Percentiles rank a stretch among this genome's conserved stretches.
Evolutionary conservation across 2,113 vertebrate genomes (phyloP).

Genomic region (Seriola dumerili): DNA sequence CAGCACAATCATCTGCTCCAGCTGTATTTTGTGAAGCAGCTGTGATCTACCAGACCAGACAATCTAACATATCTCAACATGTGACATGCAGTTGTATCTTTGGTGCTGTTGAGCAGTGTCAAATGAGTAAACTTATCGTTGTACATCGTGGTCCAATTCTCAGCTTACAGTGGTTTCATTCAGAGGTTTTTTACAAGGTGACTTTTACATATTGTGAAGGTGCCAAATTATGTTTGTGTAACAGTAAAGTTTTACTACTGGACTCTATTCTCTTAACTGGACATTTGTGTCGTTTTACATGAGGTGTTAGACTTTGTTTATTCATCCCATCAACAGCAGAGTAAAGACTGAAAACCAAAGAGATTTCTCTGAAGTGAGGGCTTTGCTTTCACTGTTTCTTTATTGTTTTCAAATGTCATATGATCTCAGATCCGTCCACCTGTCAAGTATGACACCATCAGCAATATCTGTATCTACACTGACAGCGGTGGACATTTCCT

Average conservation of each 20-base stretch:
- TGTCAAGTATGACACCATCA: background rate
- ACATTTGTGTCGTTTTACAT: constrained; percentile 31
- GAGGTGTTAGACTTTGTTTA: background rate
- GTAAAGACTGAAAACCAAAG: constrained; percentile 66
- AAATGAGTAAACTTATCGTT: constrained; percentile 23
- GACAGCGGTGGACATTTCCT: constrained; percentile 25
- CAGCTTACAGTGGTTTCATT: constrained; percentile 35
- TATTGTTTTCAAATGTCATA: background rate
- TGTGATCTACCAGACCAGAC: constrained; percentile 44
- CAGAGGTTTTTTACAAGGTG: constrained; percentile 16
- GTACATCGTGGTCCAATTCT: constrained; percentile 20
- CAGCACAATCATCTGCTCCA: constrained; percentile 51
- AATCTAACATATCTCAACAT: constrained; percentile 35
- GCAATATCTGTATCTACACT: background rate
- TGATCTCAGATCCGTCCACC: background rate
- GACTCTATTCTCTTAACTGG: constrained; percentile 21
- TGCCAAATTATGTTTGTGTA: constrained; percentile 50
- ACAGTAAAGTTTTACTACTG: constrained; percentile 32
- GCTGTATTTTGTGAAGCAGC: constrained; percentile 29
- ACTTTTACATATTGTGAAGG: constrained; percentile 44
- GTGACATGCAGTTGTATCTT: constrained; percentile 32
- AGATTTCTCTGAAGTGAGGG: constrained; percentile 20
- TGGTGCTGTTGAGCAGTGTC: constrained; percentile 45
- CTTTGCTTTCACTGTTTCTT: constrained; percentile 3
- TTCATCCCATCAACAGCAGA: constrained; percentile 19